These are phyloP conservation scores for Falco peregrinus DNA, from an alignment of 2,797 vertebrate genomes.

Conservation along the genomic window DNA sequence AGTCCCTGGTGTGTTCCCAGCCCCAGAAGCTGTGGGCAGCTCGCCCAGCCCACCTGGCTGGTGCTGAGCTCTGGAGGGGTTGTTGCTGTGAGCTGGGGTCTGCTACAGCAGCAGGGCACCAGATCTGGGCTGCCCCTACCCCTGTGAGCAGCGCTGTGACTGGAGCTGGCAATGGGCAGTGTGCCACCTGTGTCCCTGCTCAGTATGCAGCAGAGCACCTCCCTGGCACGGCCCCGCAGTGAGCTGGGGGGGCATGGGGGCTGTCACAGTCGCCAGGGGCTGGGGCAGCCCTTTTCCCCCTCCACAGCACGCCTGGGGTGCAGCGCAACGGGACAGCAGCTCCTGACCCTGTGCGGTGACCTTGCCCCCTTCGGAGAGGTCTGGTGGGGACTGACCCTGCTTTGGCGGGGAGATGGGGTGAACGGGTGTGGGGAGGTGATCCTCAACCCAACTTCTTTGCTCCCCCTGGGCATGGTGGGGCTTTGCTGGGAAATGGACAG, in stretches of 20 bases:
- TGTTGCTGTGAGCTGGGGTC: neutral
- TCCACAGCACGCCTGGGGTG: accelerated
- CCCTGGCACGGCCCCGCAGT: neutral
- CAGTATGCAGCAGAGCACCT: neutral
- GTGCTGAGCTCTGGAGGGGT: neutral
- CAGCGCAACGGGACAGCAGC: accelerated
- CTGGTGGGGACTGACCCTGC: neutral
- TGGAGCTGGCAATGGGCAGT: neutral
- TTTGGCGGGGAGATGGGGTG: too few relatives aligned
- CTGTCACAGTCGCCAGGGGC: neutral
- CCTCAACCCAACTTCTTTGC: neutral
- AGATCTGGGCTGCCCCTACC: neutral
- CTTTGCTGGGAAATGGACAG: neutral
- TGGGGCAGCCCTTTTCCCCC: neutral
- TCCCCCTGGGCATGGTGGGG: neutral
- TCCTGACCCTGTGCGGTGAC: neutral
- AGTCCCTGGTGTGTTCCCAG: neutral
- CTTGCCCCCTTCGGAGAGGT: neutral
- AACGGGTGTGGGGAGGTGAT: neutral
- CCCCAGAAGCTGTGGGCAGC: neutral
- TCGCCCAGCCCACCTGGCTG: neutral
- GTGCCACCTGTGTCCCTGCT: neutral
- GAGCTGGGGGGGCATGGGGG: neutral
- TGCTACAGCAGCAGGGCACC: neutral
- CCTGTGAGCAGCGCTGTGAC: neutral